Evolutionary conservation across 2,888 invertebrate species (phyloP), one percentile per base, ranked within the genome.

Genomic region (Papilio gigon): DNA sequence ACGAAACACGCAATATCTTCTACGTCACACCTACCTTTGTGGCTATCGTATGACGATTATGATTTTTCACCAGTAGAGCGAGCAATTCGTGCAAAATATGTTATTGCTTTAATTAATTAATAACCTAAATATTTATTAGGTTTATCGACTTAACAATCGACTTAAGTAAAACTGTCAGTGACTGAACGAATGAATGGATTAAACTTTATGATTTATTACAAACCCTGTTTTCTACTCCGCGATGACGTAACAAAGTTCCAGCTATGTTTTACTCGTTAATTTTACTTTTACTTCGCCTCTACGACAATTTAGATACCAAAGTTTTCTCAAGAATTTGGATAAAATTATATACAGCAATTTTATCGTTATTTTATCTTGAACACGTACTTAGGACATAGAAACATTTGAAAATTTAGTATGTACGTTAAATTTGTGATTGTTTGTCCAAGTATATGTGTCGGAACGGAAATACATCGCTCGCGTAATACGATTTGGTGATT

Each of bases 141-240:
- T 44, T 20, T 63, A 11, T n/a, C 35, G 42, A 58, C 27, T 20
- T 37, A 30, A 62, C 27, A 5, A 8, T 33, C 33, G 1, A 11
- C 27, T 50, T n/a, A n/a, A 50, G n/a, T 63, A 22, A 27, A 53
- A 53, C n/a, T 44, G 33, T 25, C 22, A 25, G 37, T 30, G 2
- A 33, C 17, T 22, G 47, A 67, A 67, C 50, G 25, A 65, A 33
- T 65, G 30, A 42, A 27, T 42, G 42, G 42, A 65, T 30, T 65
- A 56, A 58, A 42, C 30, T 59, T 65, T 59, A 63, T 68, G 63
- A 68, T 63, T 68, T 58, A 68, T 58, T 63, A 44, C 42, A 11
- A 50, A 12, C 17, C 14, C 4, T 44, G 37, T 42, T 63, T 63
- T 35, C 63, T 63, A 33, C 35, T 58, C 12, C 20, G 58, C 47